These are phyloP conservation scores for Cosmopolites sordidus DNA, from an alignment of 2,888 invertebrate genomes.

Conservation along the genomic window DNA sequence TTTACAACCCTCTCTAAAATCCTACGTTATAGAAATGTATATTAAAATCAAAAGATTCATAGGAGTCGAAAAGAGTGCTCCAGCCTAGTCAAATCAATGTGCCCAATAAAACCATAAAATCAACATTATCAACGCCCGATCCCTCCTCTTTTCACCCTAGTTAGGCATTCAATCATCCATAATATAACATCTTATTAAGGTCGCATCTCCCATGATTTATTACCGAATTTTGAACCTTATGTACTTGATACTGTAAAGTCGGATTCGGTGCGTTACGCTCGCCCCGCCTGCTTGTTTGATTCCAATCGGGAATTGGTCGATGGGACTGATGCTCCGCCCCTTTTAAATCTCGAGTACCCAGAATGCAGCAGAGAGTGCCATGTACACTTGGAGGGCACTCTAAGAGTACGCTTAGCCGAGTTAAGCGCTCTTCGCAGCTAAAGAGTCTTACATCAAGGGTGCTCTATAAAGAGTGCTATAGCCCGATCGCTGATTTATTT, in stretches of 20 bases:
- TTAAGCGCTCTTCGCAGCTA: constrained; percentile 52
- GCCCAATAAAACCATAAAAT: constrained; percentile 50
- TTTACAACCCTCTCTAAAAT: constrained; percentile 23
- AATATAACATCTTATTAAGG: no score
- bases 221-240: no score
- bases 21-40: constrained; percentile 24
- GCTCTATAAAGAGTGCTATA: constrained; percentile 49
- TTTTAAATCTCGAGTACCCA: constrained; percentile 43
- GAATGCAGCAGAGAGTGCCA: constrained; percentile 49
- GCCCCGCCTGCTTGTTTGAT: no score
- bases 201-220: no score
- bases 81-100: constrained; percentile 41
- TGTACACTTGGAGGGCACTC: constrained; percentile 52
- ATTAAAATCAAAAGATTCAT: constrained; percentile 32
- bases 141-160: constrained; percentile 36
- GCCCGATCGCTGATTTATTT: constrained; percentile 53
- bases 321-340: constrained; percentile 31
- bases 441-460: constrained; percentile 53
- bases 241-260: no score
- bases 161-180: neutral
- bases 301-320: constrained; percentile 7
- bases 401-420: constrained; percentile 52
- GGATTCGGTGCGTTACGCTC: no score
- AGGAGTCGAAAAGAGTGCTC: constrained; percentile 31
- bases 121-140: constrained; percentile 47